Percentiles rank a stretch among this genome's conserved stretches.
Conservation (phyloP, 1,140 invertebrate species). For the Andrena cerasifolii region DNA sequence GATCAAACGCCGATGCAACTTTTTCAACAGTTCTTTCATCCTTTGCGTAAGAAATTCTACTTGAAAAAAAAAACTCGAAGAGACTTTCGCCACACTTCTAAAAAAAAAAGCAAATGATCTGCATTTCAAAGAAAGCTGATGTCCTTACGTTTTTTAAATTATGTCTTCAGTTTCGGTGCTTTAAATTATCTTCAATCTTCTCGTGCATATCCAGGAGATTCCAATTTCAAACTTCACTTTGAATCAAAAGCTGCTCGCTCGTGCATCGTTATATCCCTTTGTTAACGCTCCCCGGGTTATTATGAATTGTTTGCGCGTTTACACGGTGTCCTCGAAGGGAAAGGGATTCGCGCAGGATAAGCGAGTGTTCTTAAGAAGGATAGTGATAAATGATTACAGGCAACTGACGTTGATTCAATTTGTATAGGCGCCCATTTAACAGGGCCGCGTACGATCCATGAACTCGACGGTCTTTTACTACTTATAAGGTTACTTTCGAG, state of each 20-base stretch:
- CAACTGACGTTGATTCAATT: conserved; percentile 67
- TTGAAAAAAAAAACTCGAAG: too few relatives aligned
- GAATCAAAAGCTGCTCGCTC: not conserved
- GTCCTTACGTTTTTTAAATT: too few relatives aligned
- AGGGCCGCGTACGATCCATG: conserved; percentile 50
- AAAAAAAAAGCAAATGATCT: too few relatives aligned
- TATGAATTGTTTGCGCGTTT: conserved; percentile 11
- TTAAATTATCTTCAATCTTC: too few relatives aligned
- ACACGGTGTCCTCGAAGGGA: conserved; percentile 17
- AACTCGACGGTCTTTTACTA: conserved; percentile 60
- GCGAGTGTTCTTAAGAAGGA: conserved; percentile 55
- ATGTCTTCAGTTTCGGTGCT: too few relatives aligned
- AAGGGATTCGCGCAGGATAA: conserved; percentile 45
- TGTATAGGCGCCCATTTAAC: conserved; percentile 66
- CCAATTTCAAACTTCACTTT: not conserved
- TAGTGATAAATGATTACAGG: conserved; percentile 63
- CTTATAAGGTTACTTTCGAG: conserved; percentile 56
- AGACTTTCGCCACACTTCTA: too few relatives aligned
- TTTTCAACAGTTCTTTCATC: too few relatives aligned
- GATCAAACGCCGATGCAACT: too few relatives aligned
- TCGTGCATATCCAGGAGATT: not conserved
- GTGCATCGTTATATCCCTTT: not conserved
- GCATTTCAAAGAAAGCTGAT: too few relatives aligned
- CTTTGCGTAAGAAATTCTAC: too few relatives aligned
- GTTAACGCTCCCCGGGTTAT: conserved; percentile 1